Base-by-base conservation (phyloP, 2,113 vertebrate genomes). In the Verasper variegatus region DNA sequence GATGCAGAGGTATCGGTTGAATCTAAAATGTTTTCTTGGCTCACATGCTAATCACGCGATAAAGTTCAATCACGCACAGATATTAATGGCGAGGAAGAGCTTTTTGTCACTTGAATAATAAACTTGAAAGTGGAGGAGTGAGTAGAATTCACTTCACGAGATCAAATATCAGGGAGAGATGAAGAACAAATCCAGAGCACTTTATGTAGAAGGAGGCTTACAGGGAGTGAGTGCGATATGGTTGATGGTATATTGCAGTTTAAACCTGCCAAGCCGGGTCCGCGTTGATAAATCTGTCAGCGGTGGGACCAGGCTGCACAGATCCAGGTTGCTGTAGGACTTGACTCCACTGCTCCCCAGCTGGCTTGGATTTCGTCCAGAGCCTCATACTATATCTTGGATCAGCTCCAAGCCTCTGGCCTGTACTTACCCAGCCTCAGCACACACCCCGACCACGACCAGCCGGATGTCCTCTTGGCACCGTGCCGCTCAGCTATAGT, bases 211-310 rank as follows among this genome's bases (percentile, higher is more conserved):
- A 15, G 54, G 51, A n/a, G 31, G 11, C 10, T 21, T 21, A 20
- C 31, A 15, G 47, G 40, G 18, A 82, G 14, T 65, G 35, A 85
- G 59, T 71, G 78, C 67, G 81, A 73, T 82, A 73, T 69, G 63
- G 69, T 68, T 74, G 67, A 62, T 67, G 84, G 83, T 88, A 60
- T 86, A 45, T 67, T 86, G 68, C 76, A 79, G 65, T 77, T 91
- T 27, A 86, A 71, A 80, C 71, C 69, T 74, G 56, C 65, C 66
- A 55, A 65, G 78, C 74, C 64, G 37, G 55, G 59, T 61, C 70
- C 18, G 52, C 72, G 56, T 86, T 91, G 88, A 91, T 94, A 92
- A 92, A 92, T 94, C 92, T 92, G 85, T 94, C 89, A 94, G 82
- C 85, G 9, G 74, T 37, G 56, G 4, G 23, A 81, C 61, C 55